Base-by-base conservation (phyloP, 2,888 invertebrate species). In the Stramonita haemastoma region DNA sequence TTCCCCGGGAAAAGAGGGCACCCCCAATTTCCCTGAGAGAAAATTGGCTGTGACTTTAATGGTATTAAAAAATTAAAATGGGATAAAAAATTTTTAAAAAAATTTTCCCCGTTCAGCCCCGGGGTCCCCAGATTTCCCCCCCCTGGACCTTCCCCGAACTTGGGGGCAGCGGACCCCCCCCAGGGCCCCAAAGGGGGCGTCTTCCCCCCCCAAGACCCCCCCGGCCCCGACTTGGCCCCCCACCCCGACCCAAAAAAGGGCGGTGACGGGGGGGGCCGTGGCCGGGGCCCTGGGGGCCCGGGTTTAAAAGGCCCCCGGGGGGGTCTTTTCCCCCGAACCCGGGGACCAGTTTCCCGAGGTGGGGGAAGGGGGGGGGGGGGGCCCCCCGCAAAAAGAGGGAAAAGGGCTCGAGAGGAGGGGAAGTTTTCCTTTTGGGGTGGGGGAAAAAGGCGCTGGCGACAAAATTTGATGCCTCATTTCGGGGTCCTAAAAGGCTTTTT, bases 361-460 rank as follows among this genome's bases (percentile, higher is more conserved):
- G 0, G n/a, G 5, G 6, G 77, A 73, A 4, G 13, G 6, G 1
- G 15, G n/a, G n/a, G n/a, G n/a, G n/a, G n/a, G 11, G 32, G 15
- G 29, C 57, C 56, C 60, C 79, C 29, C 89, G 89, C 29, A 87
- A 89, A 26, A 92, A 91, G 79, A 91, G 79, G 90, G 36, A 91
- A 91, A 66, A 36, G 83, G n/a, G 85, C 88, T 29, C 87, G 97
- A 29, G 93, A 94, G 90, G 88, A 84, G 19, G 70, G 84, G 19
- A 88, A 88, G 66, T 66, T 84, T 36, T 88, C 84, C 36, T n/a
- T n/a, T 84, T 88, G 29, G 88, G 84, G 83, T 88, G 88, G 22
- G 88, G 88, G 1, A 84, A 88, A 66, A 88, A 88, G 34, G 88
- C 88, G 17, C 73, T 88, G 29, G 88, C 88, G 13, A 84, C 84